phyloP scores from a whole-genome alignment of 2,888 invertebrate genomes.

The Horisme vitalbata region DNA sequence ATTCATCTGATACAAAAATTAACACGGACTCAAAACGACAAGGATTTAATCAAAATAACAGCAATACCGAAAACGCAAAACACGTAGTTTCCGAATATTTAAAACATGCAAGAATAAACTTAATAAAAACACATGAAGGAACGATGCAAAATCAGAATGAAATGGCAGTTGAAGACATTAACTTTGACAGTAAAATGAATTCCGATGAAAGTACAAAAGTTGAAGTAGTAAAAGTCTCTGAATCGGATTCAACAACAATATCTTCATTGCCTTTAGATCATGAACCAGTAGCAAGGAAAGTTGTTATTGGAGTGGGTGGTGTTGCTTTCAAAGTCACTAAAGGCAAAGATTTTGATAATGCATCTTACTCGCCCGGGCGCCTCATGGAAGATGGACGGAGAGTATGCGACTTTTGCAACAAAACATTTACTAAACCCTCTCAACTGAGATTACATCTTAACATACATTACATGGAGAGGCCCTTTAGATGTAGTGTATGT shows the following conservation, averaged over 20 bases:
- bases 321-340: constrained; percentile 83
- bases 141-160: constrained; percentile 55
- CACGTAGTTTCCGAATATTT: constrained; percentile 86
- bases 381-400: constrained; percentile 89
- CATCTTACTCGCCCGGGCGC: constrained; percentile 75
- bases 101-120: constrained; percentile 82
- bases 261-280: constrained; percentile 66
- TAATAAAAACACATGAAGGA: constrained; percentile 67
- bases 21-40: constrained; percentile 50
- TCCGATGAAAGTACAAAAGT: constrained; percentile 58
- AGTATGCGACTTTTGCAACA: constrained; percentile 93
- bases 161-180: constrained; percentile 54
- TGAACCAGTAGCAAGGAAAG: constrained; percentile 80
- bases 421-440: constrained; percentile 95
- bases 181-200: constrained; percentile 46
- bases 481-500: constrained; percentile 95
- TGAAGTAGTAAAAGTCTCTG: constrained; percentile 53
- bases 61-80: constrained; percentile 81
- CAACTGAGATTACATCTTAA: constrained; percentile 96
- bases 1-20: constrained; percentile 34
- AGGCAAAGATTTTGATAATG: constrained; percentile 74
- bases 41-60: constrained; percentile 49
- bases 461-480: constrained; percentile 97
- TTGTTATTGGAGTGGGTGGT: constrained; percentile 85
- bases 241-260: constrained; percentile 61